phyloP scores from a whole-genome alignment of 1,140 invertebrate species.

The Drosophila asahinai region DNA sequence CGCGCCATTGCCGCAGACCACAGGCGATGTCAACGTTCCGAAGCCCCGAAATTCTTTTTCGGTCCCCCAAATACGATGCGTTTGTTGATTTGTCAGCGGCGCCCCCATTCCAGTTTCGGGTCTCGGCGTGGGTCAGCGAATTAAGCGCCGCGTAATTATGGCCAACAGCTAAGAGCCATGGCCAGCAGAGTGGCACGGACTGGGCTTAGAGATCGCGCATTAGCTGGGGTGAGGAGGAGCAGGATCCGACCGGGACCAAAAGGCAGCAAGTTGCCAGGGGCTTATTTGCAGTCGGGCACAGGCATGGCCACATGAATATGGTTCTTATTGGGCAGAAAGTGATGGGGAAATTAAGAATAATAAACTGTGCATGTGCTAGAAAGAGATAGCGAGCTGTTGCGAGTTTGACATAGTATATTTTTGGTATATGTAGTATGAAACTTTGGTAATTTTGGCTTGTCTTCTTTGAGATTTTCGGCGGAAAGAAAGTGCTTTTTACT shows the following conservation, averaged over 20 bases:
- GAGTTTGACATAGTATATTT: too few species aligned
- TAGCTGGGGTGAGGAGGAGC: not conserved
- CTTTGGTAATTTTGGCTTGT: too few species aligned
- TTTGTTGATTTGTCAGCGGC: conserved; percentile 43
- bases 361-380: too few species aligned
- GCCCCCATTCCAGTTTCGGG: not conserved
- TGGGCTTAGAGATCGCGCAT: not conserved
- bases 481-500: too few species aligned
- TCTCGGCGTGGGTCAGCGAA: conserved; percentile 11
- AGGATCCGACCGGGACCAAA: conserved; percentile 3
- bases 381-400: too few species aligned
- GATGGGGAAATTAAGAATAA: not conserved
- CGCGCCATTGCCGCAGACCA: conserved; percentile 29
- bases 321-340: not conserved
- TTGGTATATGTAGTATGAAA: too few species aligned
- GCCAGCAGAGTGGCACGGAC: not conserved
- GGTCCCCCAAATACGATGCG: conserved; percentile 36
- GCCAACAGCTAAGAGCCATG: conserved; percentile 42
- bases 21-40: conserved; percentile 44
- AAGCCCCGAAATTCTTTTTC: conserved; percentile 32
- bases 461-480: too few species aligned
- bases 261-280: conserved; percentile 4
- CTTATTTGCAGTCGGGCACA: not conserved
- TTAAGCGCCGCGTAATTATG: conserved; percentile 58
- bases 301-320: not conserved